A percentile compares a stretch with the other conserved stretches of the same genome.
Evolutionary conservation across 2,888 invertebrate species (phyloP).

Genomic region (Nymphalis polychloros): DNA sequence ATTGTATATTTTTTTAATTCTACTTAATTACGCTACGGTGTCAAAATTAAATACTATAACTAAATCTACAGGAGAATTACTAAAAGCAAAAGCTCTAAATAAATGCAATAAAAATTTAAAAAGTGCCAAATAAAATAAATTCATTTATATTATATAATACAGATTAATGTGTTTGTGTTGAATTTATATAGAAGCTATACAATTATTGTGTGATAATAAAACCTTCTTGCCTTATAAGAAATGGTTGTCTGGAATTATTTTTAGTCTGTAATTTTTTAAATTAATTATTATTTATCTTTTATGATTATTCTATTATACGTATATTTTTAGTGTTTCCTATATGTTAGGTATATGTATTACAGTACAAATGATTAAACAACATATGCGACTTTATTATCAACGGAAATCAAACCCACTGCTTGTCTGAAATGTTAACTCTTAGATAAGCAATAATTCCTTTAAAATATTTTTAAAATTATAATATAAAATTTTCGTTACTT

Average conservation of each 20-base stretch:
- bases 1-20: neutral
- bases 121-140: slow-evolving; percentile 52
- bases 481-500: too few relatives aligned
- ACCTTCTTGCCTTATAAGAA: neutral
- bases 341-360: neutral
- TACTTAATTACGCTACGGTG: slow-evolving; percentile 18
- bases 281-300: neutral
- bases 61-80: slow-evolving; percentile 26
- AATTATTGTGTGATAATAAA: slow-evolving; percentile 4
- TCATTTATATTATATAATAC: slow-evolving; percentile 8
- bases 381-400: neutral
- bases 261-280: neutral
- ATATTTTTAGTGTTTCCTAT: too few relatives aligned
- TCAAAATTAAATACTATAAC: slow-evolving; percentile 14
- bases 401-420: neutral
- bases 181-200: neutral
- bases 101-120: slow-evolving; percentile 49
- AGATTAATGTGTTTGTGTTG: slow-evolving; percentile 7
- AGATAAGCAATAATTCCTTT: too few relatives aligned
- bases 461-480: too few relatives aligned
- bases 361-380: neutral
- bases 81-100: slow-evolving; percentile 57
- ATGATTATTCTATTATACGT: too few relatives aligned
- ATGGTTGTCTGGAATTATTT: neutral
- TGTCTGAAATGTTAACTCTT: neutral